Base-by-base conservation (phyloP, 2,888 invertebrate genomes). In the Salticus scenicus region DNA sequence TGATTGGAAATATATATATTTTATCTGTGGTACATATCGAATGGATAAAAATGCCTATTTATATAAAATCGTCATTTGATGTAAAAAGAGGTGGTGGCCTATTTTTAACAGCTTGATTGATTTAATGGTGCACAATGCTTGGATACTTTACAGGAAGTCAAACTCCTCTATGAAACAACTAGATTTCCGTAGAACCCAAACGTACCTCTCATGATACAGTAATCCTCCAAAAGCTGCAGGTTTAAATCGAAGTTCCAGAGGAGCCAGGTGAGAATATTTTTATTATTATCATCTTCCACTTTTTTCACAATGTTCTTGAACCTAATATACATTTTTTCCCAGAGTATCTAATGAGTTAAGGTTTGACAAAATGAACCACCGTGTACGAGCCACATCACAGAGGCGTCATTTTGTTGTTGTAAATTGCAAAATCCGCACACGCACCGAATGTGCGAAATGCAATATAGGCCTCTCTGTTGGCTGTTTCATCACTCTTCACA, bases 161-260 rank as follows among this genome's bases (percentile, higher is more conserved):
- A 63, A 63, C 24, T 24, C 63, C 63, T 20, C 63, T 63, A 63
- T 63, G 20, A 63, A 24, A 20, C 63, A 63, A 24, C 24, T 63
- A 17, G 63, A 63, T 14, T 63, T 63, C 63, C 63, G 63, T n/a
- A 63, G 63, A 24, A n/a, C n/a, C n/a, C 63, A 63, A 63, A 63
- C 63, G n/a, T 63, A n/a, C n/a, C 63, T 63, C 24, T 63, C 63
- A 24, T 14, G 63, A 63, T 63, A 63, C 20, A 63, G 24, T 20
- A 63, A 17, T 63, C n/a, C 24, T 63, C 63, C 63, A 63, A 63
- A 63, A 63, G 24, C 24, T 63, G n/a, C 10, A 10, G 63, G 63
- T 8, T 10, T 8, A 17, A 63, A 8, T 63, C 63, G 12, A 24
- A 63, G 8, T 63, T 63, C 63, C 24, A 24, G 20, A 8, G 63